Conservation (phyloP, 2,113 vertebrate genomes). For the Phrynosoma platyrhinos region DNA sequence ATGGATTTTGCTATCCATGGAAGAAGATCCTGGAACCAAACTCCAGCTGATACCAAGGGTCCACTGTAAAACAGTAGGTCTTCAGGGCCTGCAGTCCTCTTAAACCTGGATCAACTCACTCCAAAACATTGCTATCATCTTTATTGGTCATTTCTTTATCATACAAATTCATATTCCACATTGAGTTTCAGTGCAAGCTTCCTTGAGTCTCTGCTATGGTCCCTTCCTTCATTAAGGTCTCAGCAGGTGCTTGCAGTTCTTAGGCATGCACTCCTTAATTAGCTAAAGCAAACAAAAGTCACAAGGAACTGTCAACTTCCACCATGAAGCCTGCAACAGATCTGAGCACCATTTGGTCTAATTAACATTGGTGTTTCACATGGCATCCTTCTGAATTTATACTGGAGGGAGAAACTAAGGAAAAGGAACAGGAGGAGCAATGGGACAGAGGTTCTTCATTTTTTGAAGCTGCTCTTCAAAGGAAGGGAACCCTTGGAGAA, state of each 20-base stretch:
- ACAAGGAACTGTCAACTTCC: slow-evolving; percentile 67
- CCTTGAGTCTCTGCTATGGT: slow-evolving; percentile 13
- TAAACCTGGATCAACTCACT: too few species aligned
- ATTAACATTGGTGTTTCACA: slow-evolving; percentile 81
- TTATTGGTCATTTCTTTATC: neutral
- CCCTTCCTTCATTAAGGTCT: slow-evolving; percentile 28
- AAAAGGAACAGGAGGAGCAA: slow-evolving; percentile 67
- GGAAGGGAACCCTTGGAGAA: neutral
- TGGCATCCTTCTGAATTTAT: slow-evolving; percentile 75
- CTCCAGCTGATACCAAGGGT: too few species aligned
- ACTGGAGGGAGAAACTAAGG: slow-evolving; percentile 52
- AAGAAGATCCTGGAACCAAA: too few species aligned
- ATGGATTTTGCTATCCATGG: too few species aligned
- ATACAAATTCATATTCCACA: neutral
- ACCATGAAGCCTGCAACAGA: slow-evolving; percentile 76
- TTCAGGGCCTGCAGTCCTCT: too few species aligned
- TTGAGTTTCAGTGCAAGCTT: neutral
- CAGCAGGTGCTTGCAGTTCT: slow-evolving; percentile 14
- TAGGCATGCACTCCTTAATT: slow-evolving; percentile 63
- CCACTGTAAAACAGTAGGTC: too few species aligned
- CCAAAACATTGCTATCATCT: too few species aligned
- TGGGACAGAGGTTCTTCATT: slow-evolving; percentile 14
- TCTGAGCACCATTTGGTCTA: slow-evolving; percentile 80
- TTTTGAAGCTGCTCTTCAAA: neutral
- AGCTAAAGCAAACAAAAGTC: slow-evolving; percentile 68